A percentile compares a stretch with the other conserved stretches of the same genome.
phyloP scores from a whole-genome alignment of 2,888 invertebrate genomes.

The Elgonia sp. region DNA sequence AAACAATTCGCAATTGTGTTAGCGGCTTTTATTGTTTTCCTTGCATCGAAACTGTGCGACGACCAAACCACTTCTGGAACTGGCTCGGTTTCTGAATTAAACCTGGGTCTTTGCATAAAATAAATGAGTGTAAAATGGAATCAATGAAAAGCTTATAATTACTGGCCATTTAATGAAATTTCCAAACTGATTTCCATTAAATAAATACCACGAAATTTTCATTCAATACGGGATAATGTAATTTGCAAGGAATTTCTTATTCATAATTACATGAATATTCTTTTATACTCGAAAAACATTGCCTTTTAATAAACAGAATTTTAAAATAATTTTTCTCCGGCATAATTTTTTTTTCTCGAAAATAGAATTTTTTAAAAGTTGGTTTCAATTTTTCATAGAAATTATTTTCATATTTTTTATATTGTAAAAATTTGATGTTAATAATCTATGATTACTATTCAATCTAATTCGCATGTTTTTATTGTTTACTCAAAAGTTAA shows the following conservation, averaged over 20 bases:
- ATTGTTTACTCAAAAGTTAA: slow-evolving; percentile 11
- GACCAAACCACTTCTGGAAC: slow-evolving; percentile 13
- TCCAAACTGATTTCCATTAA: background rate
- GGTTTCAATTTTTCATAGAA: too few relatives aligned
- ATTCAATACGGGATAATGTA: too few relatives aligned
- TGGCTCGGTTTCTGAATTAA: slow-evolving; percentile 25
- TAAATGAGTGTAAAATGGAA: slow-evolving; percentile 24
- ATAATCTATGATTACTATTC: background rate
- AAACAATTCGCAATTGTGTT: slow-evolving; percentile 30
- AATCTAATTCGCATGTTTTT: background rate
- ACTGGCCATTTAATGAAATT: background rate
- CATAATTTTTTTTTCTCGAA: too few relatives aligned
- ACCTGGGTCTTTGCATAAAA: slow-evolving; percentile 42
- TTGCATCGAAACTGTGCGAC: slow-evolving; percentile 17
- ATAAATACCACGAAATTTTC: too few relatives aligned
- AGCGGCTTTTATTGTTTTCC: slow-evolving; percentile 24
- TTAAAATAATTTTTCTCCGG: too few relatives aligned
- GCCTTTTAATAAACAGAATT: too few relatives aligned
- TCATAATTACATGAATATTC: too few relatives aligned
- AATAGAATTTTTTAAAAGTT: too few relatives aligned
- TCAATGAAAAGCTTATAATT: slow-evolving; percentile 3
- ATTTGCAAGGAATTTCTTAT: too few relatives aligned
- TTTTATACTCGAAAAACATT: too few relatives aligned
- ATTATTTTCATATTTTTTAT: too few relatives aligned
- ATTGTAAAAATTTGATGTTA: too few relatives aligned